Conservation (phyloP, 2,888 invertebrate genomes). For the Xestia c-nigrum region DNA sequence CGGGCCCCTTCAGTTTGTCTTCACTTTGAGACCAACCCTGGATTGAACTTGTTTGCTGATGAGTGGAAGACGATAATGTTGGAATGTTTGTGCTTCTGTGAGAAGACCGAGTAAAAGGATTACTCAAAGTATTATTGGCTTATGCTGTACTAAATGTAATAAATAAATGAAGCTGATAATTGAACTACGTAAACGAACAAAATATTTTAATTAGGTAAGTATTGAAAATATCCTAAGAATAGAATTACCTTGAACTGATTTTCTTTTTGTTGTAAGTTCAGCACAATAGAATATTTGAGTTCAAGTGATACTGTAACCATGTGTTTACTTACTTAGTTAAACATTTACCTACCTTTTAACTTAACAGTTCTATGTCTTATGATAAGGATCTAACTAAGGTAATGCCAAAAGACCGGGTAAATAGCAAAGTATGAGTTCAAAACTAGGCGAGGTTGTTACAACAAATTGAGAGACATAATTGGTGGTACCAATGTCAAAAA, state of each 20-base stretch:
- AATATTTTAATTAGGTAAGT: background rate
- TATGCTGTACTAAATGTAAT: no score
- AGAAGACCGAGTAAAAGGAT: no score
- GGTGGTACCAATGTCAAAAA: background rate
- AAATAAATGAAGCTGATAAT: background rate
- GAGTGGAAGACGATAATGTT: no score
- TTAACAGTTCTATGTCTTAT: background rate
- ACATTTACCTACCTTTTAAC: conserved; percentile 30
- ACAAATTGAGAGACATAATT: background rate
- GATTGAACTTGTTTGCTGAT: no score
- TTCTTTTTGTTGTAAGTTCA: background rate
- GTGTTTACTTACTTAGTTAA: conserved; percentile 1
- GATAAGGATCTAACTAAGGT: conserved; percentile 25
- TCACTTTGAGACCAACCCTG: no score
- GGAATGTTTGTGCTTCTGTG: no score
- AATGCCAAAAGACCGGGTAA: background rate
- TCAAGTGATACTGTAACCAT: background rate
- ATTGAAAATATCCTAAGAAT: background rate
- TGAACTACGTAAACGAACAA: background rate
- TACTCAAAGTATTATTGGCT: no score
- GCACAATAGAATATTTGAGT: background rate
- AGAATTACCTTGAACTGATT: background rate
- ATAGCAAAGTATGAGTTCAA: background rate
- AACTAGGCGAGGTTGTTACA: background rate
- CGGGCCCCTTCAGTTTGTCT: no score